These are phyloP conservation scores for Alca torda DNA, from an alignment of 2,797 vertebrate genomes.

Conservation along the genomic window DNA sequence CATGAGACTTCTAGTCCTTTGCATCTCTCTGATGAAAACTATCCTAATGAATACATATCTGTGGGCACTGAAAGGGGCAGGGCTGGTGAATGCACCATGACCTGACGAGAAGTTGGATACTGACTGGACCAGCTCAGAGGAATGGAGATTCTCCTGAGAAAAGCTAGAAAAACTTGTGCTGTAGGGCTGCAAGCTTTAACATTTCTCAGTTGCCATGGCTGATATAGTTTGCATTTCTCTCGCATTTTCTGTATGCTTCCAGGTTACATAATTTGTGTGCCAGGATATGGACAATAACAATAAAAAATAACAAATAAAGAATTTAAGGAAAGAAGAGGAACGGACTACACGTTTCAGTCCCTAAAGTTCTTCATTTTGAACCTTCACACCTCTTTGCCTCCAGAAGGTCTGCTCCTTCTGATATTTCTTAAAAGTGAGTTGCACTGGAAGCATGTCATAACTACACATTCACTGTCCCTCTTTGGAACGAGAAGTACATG, in stretches of 20 bases:
- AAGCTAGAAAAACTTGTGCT: neutral
- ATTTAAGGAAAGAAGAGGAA: neutral
- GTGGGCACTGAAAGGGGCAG: neutral
- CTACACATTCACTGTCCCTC: neutral
- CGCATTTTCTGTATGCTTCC: neutral
- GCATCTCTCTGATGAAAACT: neutral
- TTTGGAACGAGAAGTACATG: neutral
- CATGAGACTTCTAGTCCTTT: neutral
- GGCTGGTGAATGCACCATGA: neutral
- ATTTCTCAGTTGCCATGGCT: neutral
- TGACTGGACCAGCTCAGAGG: neutral
- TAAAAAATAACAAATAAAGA: neutral
- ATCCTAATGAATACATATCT: neutral
- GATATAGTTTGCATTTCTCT: neutral
- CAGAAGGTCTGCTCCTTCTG: neutral
- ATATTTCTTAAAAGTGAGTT: neutral
- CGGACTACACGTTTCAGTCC: neutral
- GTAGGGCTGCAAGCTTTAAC: neutral
- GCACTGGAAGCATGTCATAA: neutral
- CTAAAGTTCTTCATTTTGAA: neutral
- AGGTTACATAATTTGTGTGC: neutral
- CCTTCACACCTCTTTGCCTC: neutral
- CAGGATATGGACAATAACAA: neutral
- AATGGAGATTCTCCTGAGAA: neutral
- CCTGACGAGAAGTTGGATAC: accelerated